A percentile compares a stretch with the other conserved stretches of the same genome.
Evolutionary conservation across 2,888 invertebrate species (phyloP).

Genomic region (Enchytraeus crypticus): DNA sequence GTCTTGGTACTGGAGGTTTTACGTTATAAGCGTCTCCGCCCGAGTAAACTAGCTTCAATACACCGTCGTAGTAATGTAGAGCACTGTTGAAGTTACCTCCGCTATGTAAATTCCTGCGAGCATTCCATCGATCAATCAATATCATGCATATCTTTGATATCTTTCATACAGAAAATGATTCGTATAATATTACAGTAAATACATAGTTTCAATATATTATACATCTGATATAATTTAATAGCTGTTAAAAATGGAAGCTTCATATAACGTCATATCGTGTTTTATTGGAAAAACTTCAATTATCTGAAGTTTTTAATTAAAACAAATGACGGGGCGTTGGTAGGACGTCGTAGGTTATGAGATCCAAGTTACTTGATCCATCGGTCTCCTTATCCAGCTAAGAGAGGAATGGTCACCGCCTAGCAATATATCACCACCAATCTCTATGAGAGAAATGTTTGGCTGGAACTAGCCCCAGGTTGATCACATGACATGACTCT

Average conservation of each 20-base stretch:
- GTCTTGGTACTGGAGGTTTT: conserved; percentile 5
- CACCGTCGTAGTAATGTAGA: conserved; percentile 8
- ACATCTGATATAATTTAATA: not conserved
- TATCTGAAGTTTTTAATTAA: too few relatives aligned
- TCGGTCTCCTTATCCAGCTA: too few relatives aligned
- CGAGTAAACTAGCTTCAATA: conserved; percentile 1
- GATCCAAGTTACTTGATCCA: too few relatives aligned
- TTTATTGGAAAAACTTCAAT: not conserved
- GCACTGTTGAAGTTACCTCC: not conserved
- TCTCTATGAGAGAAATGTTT: too few relatives aligned
- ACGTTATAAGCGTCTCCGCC: conserved; percentile 6
- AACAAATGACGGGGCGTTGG: too few relatives aligned
- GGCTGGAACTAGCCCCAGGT: too few relatives aligned
- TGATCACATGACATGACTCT: too few relatives aligned
- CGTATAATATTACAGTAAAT: not conserved
- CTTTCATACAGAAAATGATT: not conserved
- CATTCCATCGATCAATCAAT: too few relatives aligned
- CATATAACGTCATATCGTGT: not conserved
- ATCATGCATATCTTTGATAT: too few relatives aligned
- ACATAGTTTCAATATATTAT: not conserved
- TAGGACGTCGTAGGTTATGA: too few relatives aligned
- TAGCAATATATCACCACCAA: too few relatives aligned
- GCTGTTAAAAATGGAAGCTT: not conserved
- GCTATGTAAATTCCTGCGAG: not conserved
- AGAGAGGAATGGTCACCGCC: too few relatives aligned